These are phyloP conservation scores for Sciurus carolinensis DNA, from an alignment of 2,797 vertebrate genomes.

Conservation along the genomic window DNA sequence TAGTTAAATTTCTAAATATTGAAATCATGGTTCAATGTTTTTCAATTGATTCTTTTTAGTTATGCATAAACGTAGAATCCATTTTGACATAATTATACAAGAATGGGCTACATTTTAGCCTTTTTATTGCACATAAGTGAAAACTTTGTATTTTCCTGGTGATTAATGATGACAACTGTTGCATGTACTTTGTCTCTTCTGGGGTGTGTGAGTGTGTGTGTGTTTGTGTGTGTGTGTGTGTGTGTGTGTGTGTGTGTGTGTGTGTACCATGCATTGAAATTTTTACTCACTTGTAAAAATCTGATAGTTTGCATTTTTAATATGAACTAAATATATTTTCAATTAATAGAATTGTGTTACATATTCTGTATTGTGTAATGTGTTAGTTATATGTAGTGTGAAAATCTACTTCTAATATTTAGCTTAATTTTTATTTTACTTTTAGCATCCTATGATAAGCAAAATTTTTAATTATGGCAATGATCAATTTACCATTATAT, in stretches of 20 bases:
- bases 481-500: not conserved
- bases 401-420: not conserved
- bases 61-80: too few species aligned
- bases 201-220: not conserved
- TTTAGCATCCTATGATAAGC: not conserved
- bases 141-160: not conserved
- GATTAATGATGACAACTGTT: not conserved
- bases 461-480: not conserved
- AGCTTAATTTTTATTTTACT: not conserved
- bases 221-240: not conserved
- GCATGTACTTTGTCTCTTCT: not conserved
- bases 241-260: not conserved
- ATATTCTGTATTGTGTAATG: not conserved
- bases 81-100: too few species aligned
- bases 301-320: not conserved
- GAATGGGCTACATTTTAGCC: not conserved
- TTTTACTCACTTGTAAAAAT: not conserved
- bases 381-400: too few species aligned
- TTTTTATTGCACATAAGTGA: not conserved
- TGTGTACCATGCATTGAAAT: not conserved
- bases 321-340: not conserved
- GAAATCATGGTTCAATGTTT: not conserved
- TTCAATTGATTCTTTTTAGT: not conserved
- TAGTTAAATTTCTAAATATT: constrained; percentile 11
- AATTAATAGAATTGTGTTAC: not conserved